Conservation (phyloP, 2,797 vertebrate genomes). For the Melanotaenia pygmaea region DNA sequence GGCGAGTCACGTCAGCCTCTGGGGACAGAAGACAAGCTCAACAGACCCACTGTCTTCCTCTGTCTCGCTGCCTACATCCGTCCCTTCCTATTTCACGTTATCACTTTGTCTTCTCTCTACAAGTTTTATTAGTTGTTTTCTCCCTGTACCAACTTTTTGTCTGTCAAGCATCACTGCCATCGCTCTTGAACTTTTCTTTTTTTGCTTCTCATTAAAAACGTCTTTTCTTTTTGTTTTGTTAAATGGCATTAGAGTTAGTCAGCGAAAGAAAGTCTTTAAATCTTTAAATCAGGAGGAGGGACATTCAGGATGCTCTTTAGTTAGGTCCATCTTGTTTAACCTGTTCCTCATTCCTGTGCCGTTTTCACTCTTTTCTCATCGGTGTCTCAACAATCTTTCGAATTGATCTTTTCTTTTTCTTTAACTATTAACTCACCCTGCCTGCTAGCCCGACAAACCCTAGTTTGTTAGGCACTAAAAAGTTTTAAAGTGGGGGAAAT, state of each 20-base stretch:
- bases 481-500: conserved; percentile 6
- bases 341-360: background rate
- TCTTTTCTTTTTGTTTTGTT: background rate
- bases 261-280: background rate
- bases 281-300: too few relatives aligned
- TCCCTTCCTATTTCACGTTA: conserved; percentile 43
- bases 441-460: conserved; percentile 8
- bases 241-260: background rate
- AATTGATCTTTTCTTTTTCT: background rate
- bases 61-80: background rate
- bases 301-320: background rate
- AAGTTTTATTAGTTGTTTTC: conserved; percentile 20
- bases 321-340: background rate
- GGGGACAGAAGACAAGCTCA: conserved; percentile 47
- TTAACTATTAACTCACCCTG: background rate
- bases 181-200: background rate
- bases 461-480: conserved; percentile 5
- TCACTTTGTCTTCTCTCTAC: conserved; percentile 44
- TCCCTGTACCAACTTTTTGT: background rate
- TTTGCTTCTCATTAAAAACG: background rate
- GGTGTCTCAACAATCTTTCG: conserved; percentile 6
- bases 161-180: background rate
- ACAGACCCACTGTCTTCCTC: conserved; percentile 36
- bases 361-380: background rate
- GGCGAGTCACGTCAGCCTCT: conserved; percentile 51